Conservation (phyloP, 2,888 invertebrate genomes). For the Coleophora flavipennella region DNA sequence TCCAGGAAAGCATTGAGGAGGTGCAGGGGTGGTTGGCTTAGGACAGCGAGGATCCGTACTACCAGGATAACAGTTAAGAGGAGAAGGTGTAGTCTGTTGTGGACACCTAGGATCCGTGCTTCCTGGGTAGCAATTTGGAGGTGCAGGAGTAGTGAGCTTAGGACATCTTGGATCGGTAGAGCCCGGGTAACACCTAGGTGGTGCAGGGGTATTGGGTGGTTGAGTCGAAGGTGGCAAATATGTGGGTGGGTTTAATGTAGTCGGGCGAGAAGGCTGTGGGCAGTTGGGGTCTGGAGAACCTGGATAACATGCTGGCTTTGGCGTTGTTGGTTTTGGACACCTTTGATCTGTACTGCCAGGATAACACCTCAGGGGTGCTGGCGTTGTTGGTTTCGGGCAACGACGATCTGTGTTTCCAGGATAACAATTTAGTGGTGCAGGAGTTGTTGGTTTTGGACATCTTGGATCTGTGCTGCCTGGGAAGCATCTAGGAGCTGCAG, state of each 20-base stretch:
- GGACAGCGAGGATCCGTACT: slow-evolving; percentile 25
- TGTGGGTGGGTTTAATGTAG: slow-evolving; percentile 26
- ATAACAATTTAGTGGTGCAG: slow-evolving; percentile 18
- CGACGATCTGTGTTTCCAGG: slow-evolving; percentile 28
- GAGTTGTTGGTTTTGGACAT: slow-evolving; percentile 33
- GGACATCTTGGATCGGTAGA: slow-evolving; percentile 24
- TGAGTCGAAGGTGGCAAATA: slow-evolving; percentile 22
- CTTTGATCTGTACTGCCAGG: slow-evolving; percentile 36
- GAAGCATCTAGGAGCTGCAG: slow-evolving; percentile 29
- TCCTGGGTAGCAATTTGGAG: slow-evolving; percentile 29
- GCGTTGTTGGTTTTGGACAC: slow-evolving; percentile 34
- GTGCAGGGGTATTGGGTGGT: slow-evolving; percentile 18
- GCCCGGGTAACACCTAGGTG: slow-evolving; percentile 28
- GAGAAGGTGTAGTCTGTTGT: slow-evolving; percentile 21
- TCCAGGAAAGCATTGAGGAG: slow-evolving; percentile 15
- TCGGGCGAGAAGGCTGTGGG: slow-evolving; percentile 30
- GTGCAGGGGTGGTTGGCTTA: slow-evolving; percentile 23
- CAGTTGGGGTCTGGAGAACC: slow-evolving; percentile 39
- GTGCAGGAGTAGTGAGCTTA: slow-evolving; percentile 17
- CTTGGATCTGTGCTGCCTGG: slow-evolving; percentile 40
- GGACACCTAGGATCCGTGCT: slow-evolving; percentile 30
- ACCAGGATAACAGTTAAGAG: slow-evolving; percentile 21
- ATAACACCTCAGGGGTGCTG: slow-evolving; percentile 19
- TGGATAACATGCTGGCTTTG: slow-evolving; percentile 22
- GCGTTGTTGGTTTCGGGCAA: slow-evolving; percentile 29